These are phyloP conservation scores for Fissipunctia ypsillon DNA, from an alignment of 2,888 invertebrate genomes.

Conservation along the genomic window DNA sequence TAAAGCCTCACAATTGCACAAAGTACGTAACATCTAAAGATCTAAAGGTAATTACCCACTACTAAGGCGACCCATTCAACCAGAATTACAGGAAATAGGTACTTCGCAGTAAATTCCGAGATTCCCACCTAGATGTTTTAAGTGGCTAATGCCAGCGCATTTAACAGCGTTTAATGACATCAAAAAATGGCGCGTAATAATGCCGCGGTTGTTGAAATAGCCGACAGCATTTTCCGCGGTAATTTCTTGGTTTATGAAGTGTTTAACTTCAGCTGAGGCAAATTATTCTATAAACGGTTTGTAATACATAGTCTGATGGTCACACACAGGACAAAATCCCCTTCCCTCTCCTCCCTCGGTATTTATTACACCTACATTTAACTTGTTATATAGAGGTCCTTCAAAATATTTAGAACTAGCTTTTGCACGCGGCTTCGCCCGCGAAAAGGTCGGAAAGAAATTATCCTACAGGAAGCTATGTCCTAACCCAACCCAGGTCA, in stretches of 20 bases:
- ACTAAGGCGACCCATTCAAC: slow-evolving; percentile 40
- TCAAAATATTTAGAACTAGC: no score
- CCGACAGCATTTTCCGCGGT: slow-evolving; percentile 28
- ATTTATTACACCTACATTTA: no score
- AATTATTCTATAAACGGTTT: not conserved
- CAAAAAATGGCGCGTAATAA: slow-evolving; percentile 38
- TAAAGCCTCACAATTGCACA: slow-evolving; percentile 24
- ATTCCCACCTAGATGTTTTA: slow-evolving; percentile 57
- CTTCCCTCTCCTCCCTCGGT: no score
- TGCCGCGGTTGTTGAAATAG: slow-evolving; percentile 34
- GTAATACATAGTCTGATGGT: not conserved
- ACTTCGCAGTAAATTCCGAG: slow-evolving; percentile 56
- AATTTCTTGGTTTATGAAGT: slow-evolving; percentile 39
- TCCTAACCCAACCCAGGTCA: no score
- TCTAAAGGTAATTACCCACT: slow-evolving; percentile 48
- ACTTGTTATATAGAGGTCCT: no score
- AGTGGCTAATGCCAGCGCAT: slow-evolving; percentile 55
- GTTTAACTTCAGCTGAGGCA: slow-evolving; percentile 19
- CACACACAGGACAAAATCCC: not conserved
- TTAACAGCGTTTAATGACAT: slow-evolving; percentile 50
- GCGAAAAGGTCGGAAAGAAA: no score
- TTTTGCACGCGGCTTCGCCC: no score
- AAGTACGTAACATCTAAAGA: slow-evolving; percentile 32
- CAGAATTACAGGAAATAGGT: slow-evolving; percentile 58
- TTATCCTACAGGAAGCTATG: no score